Evolutionary conservation across 2,113 vertebrate genomes (phyloP).

Genomic region (Oxyruncus cristatus): DNA sequence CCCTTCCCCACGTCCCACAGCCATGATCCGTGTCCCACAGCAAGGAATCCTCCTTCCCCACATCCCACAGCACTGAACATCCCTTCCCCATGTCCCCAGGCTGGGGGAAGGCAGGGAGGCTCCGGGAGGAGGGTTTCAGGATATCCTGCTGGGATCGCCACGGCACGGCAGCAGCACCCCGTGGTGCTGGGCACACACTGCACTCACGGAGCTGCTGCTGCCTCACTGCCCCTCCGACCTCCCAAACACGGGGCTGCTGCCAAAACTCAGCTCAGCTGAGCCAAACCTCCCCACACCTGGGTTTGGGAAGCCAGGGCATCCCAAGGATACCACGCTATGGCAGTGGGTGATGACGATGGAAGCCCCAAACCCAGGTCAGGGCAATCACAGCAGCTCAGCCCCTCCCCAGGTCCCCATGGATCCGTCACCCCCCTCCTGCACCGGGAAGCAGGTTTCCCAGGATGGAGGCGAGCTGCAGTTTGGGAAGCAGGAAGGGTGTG

Average conservation of each 20-base stretch:
- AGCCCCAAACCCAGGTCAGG: rapidly evolving
- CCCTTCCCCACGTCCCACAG: not conserved
- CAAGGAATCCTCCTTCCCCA: not conserved
- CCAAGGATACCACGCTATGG: rapidly evolving
- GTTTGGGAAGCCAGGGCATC: not conserved
- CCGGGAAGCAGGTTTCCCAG: not conserved
- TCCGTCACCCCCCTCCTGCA: not conserved
- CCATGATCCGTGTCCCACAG: not conserved
- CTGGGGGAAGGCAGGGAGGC: not conserved
- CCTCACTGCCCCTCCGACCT: not conserved
- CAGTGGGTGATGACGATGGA: not conserved
- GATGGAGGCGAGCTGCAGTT: not conserved
- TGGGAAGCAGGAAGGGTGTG: not conserved
- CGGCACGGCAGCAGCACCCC: slow-evolving; percentile 56
- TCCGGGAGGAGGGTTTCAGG: not conserved
- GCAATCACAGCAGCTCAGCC: not conserved
- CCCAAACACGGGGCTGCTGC: not conserved
- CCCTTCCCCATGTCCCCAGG: rapidly evolving
- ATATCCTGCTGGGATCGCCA: not conserved
- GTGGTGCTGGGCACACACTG: slow-evolving; percentile 36
- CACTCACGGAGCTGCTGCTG: not conserved
- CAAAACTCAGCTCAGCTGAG: rapidly evolving
- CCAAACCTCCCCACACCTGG: rapidly evolving
- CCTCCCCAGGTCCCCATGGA: rapidly evolving
- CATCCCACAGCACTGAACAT: not conserved